These are phyloP conservation scores for Noctua pronuba DNA, from an alignment of 2,888 invertebrate genomes.

Conservation along the genomic window DNA sequence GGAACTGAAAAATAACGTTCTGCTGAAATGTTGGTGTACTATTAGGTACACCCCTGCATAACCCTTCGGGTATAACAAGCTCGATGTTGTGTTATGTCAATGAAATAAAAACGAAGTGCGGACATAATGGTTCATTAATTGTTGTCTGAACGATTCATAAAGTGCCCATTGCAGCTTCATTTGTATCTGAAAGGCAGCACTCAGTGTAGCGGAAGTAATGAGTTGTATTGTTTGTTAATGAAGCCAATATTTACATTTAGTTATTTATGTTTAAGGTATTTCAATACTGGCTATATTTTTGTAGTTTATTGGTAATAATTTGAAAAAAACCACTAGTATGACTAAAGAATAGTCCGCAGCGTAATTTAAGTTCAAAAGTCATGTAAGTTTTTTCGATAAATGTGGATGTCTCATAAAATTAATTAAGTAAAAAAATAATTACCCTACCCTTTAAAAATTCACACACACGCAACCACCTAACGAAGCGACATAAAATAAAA, in stretches of 20 bases:
- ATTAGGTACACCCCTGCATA: neutral
- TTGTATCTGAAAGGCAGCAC: constrained; percentile 41
- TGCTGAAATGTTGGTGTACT: neutral
- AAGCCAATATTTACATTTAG: constrained; percentile 1
- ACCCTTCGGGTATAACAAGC: neutral
- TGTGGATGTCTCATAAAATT: neutral
- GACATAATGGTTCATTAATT: constrained; percentile 40
- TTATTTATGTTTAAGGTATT: neutral
- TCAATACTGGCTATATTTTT: neutral
- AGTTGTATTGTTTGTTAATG: constrained; percentile 28
- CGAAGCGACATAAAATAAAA: constrained; percentile 19
- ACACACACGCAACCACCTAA: neutral
- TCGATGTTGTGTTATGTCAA: constrained; percentile 12
- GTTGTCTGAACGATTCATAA: constrained; percentile 33
- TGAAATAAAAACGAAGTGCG: constrained; percentile 42
- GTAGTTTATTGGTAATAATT: neutral
- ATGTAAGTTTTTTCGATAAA: neutral
- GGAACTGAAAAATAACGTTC: neutral
- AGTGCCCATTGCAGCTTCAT: constrained; percentile 47
- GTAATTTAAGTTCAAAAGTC: neutral
- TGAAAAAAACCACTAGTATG: neutral
- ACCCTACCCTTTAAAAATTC: neutral
- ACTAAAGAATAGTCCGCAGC: neutral
- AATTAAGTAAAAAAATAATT: neutral
- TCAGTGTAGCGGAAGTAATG: constrained; percentile 27